Base-by-base conservation (phyloP, 1,140 invertebrate species). In the Drosophila parvula region DNA sequence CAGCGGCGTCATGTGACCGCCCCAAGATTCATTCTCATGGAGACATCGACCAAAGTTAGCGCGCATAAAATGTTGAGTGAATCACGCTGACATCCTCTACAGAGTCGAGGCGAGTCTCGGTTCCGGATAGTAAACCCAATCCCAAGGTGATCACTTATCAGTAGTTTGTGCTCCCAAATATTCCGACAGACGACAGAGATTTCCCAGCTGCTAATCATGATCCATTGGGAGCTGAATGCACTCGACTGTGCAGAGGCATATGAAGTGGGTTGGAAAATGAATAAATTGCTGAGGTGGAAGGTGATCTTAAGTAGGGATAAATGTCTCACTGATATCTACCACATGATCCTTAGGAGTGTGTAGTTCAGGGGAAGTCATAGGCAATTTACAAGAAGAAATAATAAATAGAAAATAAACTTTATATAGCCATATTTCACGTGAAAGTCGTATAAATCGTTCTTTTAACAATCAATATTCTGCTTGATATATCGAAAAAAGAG, bases 1-100 rank as follows among this genome's bases (percentile, higher is more conserved):
- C 44, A 4, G 12, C 45, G 12, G 45, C 28, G 47, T 50, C 48
- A 50, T 50, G 48, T 50, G 48, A 50, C 48, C 27, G 28, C 47
- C 48, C 48, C 11, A 2, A 50, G 28, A 32, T 32, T 50, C 48
- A n/a, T 0, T 30, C 47, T 9, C 47, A 50, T 30, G 30, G 47
- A 50, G 47, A 50, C 47, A 50, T 50, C 4, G 47, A 14, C n/a
- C 47, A 50, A 50, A 50, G 47, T 50, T 50, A 32, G 47, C 47
- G n/a, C 47, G 47, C 47, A 32, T 16, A 50, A 50, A 50, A 32
- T 16, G 10, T n/a, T n/a, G 48, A 32, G 28, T 50, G 48, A 50
- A 50, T 50, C 48, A 50, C 48, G 28, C 5, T n/a, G 9, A 50
- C 48, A 32, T 50, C 48, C 48, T 50, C 48, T 32, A 50, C 28